phyloP scores from a whole-genome alignment of 2,797 vertebrate species.

The Luscinia luscinia region DNA sequence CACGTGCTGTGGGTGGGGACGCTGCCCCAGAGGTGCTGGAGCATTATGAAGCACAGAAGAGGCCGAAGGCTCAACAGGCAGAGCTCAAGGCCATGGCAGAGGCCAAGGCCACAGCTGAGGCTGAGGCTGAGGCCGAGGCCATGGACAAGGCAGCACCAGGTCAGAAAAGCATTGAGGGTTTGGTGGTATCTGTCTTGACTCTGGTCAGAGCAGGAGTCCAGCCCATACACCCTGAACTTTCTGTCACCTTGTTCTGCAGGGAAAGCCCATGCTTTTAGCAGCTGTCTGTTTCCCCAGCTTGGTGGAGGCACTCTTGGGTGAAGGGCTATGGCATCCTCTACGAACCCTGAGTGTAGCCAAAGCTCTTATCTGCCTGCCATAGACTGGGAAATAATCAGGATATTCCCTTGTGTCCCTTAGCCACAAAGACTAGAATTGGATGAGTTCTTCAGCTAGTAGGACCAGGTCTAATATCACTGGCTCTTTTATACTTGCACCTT shows the following conservation, averaged over 20 bases:
- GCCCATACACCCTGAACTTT: not conserved
- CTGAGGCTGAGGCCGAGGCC: not conserved
- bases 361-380: accelerated
- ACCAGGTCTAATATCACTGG: not conserved
- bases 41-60: conserved; percentile 76
- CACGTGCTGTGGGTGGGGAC: conserved; percentile 80
- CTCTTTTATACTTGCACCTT: not conserved
- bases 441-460: not conserved
- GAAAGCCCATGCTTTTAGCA: not conserved
- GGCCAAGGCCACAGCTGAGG: not conserved
- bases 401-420: not conserved
- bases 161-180: conserved; percentile 55
- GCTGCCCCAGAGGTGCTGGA: conserved; percentile 86
- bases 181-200: not conserved
- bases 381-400: not conserved
- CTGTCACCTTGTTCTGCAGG: not conserved
- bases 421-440: not conserved
- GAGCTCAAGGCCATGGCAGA: not conserved
- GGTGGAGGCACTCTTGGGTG: not conserved
- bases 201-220: not conserved
- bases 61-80: conserved; percentile 40
- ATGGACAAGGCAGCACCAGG: not conserved
- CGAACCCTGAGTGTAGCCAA: not conserved
- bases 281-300: not conserved
- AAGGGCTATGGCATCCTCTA: not conserved